Conservation (phyloP, 2,888 invertebrate species). For the Agrochola lota region DNA sequence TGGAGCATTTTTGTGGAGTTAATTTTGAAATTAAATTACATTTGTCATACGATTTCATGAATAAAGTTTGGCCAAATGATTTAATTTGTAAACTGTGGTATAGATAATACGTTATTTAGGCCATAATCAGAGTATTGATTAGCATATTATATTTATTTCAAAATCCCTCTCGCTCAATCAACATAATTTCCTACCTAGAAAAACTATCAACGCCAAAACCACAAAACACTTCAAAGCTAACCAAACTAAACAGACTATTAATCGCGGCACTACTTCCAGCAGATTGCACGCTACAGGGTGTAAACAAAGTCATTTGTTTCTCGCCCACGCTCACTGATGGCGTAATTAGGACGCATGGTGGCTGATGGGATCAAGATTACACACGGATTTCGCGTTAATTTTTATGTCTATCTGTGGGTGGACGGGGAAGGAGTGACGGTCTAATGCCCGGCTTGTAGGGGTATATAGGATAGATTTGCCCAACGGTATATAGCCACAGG, state of each 20-base stretch:
- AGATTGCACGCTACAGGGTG: conserved; percentile 55
- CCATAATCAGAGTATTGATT: not conserved
- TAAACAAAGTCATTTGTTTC: conserved; percentile 70
- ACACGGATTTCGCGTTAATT: conserved; percentile 19
- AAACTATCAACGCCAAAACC: not conserved
- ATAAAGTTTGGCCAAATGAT: not conserved
- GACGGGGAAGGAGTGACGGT: not conserved
- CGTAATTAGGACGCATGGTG: conserved; percentile 60
- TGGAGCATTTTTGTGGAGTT: not conserved
- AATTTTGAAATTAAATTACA: not conserved
- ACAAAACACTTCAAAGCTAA: conserved; percentile 22
- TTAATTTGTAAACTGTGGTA: not conserved
- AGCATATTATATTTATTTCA: not conserved
- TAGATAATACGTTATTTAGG: not conserved
- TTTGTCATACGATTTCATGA: no score
- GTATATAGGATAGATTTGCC: no score
- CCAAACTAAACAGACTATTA: conserved; percentile 63
- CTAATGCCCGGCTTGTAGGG: no score
- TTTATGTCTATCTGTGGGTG: conserved; percentile 16
- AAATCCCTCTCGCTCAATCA: not conserved
- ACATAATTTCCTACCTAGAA: not conserved
- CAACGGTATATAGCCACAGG: no score
- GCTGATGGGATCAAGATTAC: conserved; percentile 50
- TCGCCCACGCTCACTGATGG: conserved; percentile 55
- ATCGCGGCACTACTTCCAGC: conserved; percentile 54